Conservation (phyloP, 2,888 invertebrate species). For the Aspidiotus rigidus region DNA sequence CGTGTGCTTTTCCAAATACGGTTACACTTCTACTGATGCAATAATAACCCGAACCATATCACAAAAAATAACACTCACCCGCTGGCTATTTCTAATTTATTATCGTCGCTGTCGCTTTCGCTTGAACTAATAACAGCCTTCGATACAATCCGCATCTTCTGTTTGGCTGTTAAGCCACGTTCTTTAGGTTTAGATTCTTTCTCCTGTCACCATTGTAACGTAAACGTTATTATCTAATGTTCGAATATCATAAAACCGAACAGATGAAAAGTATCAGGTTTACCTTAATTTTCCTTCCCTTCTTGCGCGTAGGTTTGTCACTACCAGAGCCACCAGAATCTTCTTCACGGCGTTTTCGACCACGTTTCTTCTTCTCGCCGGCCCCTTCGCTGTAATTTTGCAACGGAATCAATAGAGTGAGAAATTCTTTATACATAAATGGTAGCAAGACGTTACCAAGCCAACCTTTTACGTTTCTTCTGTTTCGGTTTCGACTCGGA, state of each 20-base stretch:
- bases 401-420: not conserved
- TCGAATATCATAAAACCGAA: not conserved
- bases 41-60: not conserved
- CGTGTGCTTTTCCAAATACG: not conserved
- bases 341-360: slow-evolving; percentile 42
- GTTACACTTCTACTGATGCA: too few relatives aligned
- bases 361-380: slow-evolving; percentile 42
- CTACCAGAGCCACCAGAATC: slow-evolving; percentile 49
- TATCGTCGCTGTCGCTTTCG: slow-evolving; percentile 63
- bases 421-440: not conserved
- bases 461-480: slow-evolving; percentile 30
- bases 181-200: slow-evolving; percentile 43
- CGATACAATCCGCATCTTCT: slow-evolving; percentile 79
- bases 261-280: not conserved
- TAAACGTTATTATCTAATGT: not conserved
- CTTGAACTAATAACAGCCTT: slow-evolving; percentile 91
- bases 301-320: slow-evolving; percentile 55
- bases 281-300: slow-evolving; percentile 48
- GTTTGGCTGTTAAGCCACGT: slow-evolving; percentile 70
- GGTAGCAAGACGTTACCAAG: slow-evolving; percentile 39
- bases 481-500: slow-evolving; percentile 31
- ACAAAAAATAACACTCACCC: slow-evolving; percentile 27
- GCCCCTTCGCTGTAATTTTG: slow-evolving; percentile 29
- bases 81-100: slow-evolving; percentile 47
- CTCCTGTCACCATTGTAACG: not conserved